Conservation (phyloP, 2,888 invertebrate genomes). For the Apoda limacodes region DNA sequence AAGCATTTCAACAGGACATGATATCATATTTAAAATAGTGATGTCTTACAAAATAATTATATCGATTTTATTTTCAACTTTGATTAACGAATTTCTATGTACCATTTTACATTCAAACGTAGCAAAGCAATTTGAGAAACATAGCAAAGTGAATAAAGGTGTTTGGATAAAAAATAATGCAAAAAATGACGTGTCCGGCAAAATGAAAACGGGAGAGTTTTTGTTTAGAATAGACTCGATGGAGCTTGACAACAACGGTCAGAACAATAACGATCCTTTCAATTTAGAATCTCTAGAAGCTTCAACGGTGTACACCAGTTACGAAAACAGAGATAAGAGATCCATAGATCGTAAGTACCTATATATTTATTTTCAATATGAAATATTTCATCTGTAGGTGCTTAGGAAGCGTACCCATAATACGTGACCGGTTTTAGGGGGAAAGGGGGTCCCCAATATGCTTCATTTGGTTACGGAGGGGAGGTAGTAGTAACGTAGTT, state of each 20-base stretch:
- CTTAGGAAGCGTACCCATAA: too few relatives aligned
- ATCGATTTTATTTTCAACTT: constrained; percentile 23
- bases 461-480: too few relatives aligned
- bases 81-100: too few relatives aligned
- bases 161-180: constrained; percentile 34
- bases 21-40: constrained; percentile 23
- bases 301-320: constrained; percentile 28
- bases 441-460: too few relatives aligned
- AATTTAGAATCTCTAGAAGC: constrained; percentile 26
- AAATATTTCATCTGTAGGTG: too few relatives aligned
- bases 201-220: constrained; percentile 26
- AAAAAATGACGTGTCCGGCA: constrained; percentile 21
- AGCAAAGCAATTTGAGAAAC: constrained; percentile 38
- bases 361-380: too few relatives aligned
- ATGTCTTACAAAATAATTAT: constrained; percentile 30
- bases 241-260: constrained; percentile 37
- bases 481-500: too few relatives aligned
- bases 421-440: too few relatives aligned
- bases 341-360: constrained; percentile 35
- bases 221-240: constrained; percentile 39
- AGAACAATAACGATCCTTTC: constrained; percentile 34
- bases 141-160: constrained; percentile 45
- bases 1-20: constrained; percentile 18
- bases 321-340: constrained; percentile 37
- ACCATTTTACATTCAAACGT: too few relatives aligned